These are phyloP conservation scores for Chloroclystis v-ata DNA, from an alignment of 2,888 invertebrate species.

Conservation along the genomic window DNA sequence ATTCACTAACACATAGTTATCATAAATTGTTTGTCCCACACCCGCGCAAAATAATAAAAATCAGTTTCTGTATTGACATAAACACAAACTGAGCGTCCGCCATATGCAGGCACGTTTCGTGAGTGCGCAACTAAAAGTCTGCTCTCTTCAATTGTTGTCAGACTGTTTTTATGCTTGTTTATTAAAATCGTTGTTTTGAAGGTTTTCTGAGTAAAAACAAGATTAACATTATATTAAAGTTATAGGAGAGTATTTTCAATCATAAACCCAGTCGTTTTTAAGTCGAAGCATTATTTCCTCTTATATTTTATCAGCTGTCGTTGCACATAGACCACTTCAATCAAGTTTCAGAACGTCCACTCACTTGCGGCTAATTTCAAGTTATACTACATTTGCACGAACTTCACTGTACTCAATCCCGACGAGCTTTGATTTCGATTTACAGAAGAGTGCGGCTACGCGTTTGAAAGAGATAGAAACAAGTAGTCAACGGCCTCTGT, in stretches of 20 bases:
- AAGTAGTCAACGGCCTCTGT: constrained; percentile 74
- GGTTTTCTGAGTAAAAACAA: too few species aligned
- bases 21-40: constrained; percentile 66
- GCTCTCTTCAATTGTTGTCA: neutral
- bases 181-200: neutral
- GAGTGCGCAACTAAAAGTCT: constrained; percentile 33
- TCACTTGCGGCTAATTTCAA: constrained; percentile 53
- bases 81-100: constrained; percentile 78
- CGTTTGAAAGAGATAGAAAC: constrained; percentile 51
- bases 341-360: constrained; percentile 50
- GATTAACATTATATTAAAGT: too few species aligned
- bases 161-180: neutral
- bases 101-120: constrained; percentile 74
- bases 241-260: too few species aligned
- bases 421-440: constrained; percentile 79
- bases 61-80: constrained; percentile 76
- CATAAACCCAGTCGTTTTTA: too few species aligned
- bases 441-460: constrained; percentile 70
- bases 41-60: constrained; percentile 74
- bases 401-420: constrained; percentile 66
- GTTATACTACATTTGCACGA: constrained; percentile 38
- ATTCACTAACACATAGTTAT: constrained; percentile 67
- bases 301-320: constrained; percentile 10
- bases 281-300: too few species aligned
- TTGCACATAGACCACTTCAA: neutral